Base-by-base conservation (phyloP, 2,888 invertebrate genomes). In the Hirtodrosophila histrioides region DNA sequence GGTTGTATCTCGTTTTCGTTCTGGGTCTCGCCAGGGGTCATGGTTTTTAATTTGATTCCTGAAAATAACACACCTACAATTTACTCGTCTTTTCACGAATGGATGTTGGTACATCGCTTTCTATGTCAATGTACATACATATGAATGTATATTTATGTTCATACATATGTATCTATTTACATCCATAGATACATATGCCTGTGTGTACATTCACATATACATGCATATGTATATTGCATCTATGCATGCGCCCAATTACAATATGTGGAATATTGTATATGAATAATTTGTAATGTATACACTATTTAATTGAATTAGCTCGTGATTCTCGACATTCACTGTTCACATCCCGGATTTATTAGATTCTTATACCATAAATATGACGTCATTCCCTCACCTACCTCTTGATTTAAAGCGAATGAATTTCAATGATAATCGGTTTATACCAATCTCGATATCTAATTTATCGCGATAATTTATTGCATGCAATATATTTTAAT, bases 11-110 rank as follows among this genome's bases (percentile, higher is more conserved):
- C 78, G 49, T 74, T 81, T 55, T 82, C 86, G 69, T 79, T 88
- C 60, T 88, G 77, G 55, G 75, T 77, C 46, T 89, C 86, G 53
- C 79, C 88, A 48, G 88, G 75, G 60, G 89, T 87, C 89, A 89
- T 89, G 36, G 11, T 56, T 53, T 66, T 31, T 35, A 5, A 55
- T 31, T 33, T 37, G 10, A 35, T 56, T 27, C 8, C 62, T 67
- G 33, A 10, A 69, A 54, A 27, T 10, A 51, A 33, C 7, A 4
- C 7, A 11, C 12, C 17, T 23, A 39, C 33, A 40, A 17, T 29
- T 36, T 29, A 36, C 8, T 36, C 23, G 3, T 1, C 17, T 24
- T 10, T 10, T 35, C 5, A 41, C 3, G 23, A 39, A 23, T 24
- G 7, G 8, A 11, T 39, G 24, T 23, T 10, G 1, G 27, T 17